Percentiles rank a stretch among this genome's conserved stretches.
Evolutionary conservation across 92 coral and sea anemone species (phyloP).

Genomic region (Parazoanthus darwini): DNA sequence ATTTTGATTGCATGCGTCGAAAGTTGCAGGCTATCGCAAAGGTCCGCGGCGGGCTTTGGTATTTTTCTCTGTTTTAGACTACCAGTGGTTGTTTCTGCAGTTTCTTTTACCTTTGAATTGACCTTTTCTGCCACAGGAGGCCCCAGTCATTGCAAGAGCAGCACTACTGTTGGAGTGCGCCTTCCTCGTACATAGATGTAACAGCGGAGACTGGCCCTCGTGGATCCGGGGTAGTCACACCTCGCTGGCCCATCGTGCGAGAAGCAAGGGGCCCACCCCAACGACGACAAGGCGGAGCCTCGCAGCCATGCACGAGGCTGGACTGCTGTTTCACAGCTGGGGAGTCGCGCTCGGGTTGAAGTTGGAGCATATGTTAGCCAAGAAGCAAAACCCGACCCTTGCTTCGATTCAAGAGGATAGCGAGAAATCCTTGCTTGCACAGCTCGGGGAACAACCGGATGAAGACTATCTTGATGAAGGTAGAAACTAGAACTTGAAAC

Average conservation of each 20-base stretch:
- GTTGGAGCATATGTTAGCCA: conserved; percentile 76
- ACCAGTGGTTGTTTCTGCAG: too few species aligned
- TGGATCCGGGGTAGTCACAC: conserved; percentile 98
- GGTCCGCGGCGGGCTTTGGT: too few species aligned
- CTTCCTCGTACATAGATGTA: conserved; percentile 88
- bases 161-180: conserved; percentile 92
- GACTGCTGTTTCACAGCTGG: conserved; percentile 91
- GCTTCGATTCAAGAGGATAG: conserved; percentile 74
- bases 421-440: conserved; percentile 34
- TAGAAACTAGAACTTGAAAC: neutral
- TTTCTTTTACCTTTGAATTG: neutral
- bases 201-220: conserved; percentile 96
- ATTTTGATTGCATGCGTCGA: too few species aligned
- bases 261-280: conserved; percentile 66
- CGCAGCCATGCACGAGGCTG: conserved; percentile 98
- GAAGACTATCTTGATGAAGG: conserved; percentile 99
- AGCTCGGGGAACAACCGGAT: conserved; percentile 66
- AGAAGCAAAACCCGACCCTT: conserved; percentile 50
- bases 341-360: conserved; percentile 93
- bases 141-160: conserved; percentile 93
- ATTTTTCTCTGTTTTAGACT: too few species aligned
- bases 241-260: conserved; percentile 73
- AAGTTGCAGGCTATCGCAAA: too few species aligned
- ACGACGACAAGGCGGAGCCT: conserved; percentile 91
- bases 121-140: conserved; percentile 65